phyloP scores from a whole-genome alignment of 2,888 invertebrate species.

The Lasioglossum zephyrum region DNA sequence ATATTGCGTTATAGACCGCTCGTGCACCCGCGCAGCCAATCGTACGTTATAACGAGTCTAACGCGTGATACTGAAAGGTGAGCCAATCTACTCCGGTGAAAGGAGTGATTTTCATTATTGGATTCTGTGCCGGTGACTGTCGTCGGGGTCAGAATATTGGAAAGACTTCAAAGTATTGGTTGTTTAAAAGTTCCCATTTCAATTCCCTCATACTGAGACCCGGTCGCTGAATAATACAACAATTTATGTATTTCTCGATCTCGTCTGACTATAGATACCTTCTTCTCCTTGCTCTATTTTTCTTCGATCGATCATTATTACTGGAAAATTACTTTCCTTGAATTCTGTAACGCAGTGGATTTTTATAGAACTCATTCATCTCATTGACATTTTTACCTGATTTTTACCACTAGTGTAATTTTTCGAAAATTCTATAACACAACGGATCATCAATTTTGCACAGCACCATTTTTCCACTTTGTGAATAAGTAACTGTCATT shows the following conservation, averaged over 20 bases:
- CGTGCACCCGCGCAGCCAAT: neutral
- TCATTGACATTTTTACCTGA: neutral
- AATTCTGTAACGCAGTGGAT: neutral
- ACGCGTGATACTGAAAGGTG: conserved; percentile 37
- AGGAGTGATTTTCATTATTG: conserved; percentile 45
- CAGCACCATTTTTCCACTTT: neutral
- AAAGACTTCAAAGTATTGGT: conserved; percentile 15
- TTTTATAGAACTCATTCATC: neutral
- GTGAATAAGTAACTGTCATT: neutral
- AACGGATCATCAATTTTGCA: neutral
- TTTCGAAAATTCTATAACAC: neutral
- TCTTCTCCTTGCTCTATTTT: neutral
- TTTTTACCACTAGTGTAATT: neutral
- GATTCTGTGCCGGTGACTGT: conserved; percentile 1
- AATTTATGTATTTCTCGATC: conserved; percentile 7
- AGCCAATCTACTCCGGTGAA: conserved; percentile 34
- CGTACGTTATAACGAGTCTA: conserved; percentile 25
- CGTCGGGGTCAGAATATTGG: conserved; percentile 23
- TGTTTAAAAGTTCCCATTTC: conserved; percentile 20
- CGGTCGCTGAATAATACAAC: neutral
- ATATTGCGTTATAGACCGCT: conserved; percentile 37
- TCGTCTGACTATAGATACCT: neutral
- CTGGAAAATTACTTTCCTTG: neutral
- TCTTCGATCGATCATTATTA: neutral
- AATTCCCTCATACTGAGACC: neutral